Conservation (phyloP, 2,113 vertebrate species). For the Myotis davidii region DNA sequence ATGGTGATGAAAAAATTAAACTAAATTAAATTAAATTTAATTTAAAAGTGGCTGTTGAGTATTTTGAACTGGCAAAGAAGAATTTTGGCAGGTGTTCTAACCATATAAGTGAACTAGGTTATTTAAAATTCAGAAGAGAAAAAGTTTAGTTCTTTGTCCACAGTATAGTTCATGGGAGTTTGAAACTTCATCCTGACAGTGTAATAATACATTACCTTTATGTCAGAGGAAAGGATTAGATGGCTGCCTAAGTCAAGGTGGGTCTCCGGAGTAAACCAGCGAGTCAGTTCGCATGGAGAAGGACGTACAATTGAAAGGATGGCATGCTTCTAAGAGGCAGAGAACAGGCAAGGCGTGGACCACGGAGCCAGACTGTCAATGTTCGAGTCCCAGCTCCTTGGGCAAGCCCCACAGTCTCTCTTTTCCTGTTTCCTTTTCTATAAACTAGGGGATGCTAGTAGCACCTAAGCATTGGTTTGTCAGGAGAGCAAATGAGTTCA, state of each 20-base stretch:
- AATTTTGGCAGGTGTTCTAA: neutral
- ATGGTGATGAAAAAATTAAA: too few relatives aligned
- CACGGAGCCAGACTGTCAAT: neutral
- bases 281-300: neutral
- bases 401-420: neutral
- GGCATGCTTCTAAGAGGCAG: neutral
- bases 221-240: neutral
- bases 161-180: neutral
- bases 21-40: too few relatives aligned
- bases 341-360: neutral
- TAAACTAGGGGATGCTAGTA: neutral
- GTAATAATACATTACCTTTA: neutral
- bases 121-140: conserved; percentile 16
- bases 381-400: too few relatives aligned
- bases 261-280: neutral
- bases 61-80: neutral
- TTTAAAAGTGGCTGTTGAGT: neutral
- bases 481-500: neutral
- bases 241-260: neutral
- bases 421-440: neutral
- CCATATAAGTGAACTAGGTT: neutral
- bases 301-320: too few relatives aligned
- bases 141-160: neutral
- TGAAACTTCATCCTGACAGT: neutral
- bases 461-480: neutral